phyloP scores from a whole-genome alignment of 2,113 vertebrate genomes.

The Hemibagrus wyckioides region DNA sequence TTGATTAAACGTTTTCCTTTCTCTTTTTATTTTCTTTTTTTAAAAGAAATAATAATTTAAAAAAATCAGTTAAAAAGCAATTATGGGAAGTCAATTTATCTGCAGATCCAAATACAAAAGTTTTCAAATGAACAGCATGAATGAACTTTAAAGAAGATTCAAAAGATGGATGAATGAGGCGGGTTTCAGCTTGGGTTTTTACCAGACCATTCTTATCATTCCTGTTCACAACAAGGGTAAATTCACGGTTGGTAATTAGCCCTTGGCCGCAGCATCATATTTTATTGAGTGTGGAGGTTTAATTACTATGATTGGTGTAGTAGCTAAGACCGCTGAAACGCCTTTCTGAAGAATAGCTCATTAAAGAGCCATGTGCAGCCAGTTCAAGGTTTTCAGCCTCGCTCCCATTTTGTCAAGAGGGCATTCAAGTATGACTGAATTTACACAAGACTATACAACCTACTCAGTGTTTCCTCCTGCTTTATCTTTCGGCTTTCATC shows the following conservation, averaged over 20 bases:
- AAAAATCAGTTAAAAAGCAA: neutral
- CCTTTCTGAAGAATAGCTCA: slow-evolving; percentile 27
- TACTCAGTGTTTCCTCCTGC: slow-evolving; percentile 10
- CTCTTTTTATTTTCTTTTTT: neutral
- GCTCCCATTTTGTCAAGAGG: neutral
- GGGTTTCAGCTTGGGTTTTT: slow-evolving; percentile 5
- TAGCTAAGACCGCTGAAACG: slow-evolving; percentile 5
- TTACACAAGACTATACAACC: slow-evolving; percentile 8
- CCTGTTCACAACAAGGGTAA: slow-evolving; percentile 14
- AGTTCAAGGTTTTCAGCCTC: neutral
- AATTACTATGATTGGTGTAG: slow-evolving; percentile 37
- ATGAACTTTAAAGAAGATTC: neutral
- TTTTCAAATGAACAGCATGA: neutral
- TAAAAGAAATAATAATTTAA: no score
- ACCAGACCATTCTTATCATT: neutral
- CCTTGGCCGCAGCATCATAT: slow-evolving; percentile 14
- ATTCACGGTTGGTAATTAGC: slow-evolving; percentile 26
- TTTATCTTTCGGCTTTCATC: slow-evolving; percentile 45
- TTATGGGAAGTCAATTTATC: neutral
- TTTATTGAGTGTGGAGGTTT: slow-evolving; percentile 20
- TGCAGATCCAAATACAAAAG: neutral
- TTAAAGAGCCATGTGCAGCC: slow-evolving; percentile 14
- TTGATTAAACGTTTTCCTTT: neutral
- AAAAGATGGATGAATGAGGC: neutral
- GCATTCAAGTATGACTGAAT: slow-evolving; percentile 13